phyloP scores from a whole-genome alignment of 2,797 vertebrate species.

The Leptoclinus maculatus region DNA sequence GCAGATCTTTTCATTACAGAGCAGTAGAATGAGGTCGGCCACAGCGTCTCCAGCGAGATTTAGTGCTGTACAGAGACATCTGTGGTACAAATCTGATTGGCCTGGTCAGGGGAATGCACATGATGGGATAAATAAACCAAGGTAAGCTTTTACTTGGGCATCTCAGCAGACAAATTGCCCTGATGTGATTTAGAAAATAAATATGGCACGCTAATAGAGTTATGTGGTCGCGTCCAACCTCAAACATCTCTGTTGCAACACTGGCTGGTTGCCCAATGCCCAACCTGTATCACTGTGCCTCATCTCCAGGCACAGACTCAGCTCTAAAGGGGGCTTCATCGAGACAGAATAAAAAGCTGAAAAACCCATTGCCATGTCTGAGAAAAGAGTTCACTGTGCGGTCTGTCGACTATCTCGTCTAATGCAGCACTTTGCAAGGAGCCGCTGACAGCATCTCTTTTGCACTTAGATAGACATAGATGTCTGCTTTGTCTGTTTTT shows the following conservation, averaged over 20 bases:
- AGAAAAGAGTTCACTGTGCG: constrained; percentile 35
- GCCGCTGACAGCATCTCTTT: constrained; percentile 63
- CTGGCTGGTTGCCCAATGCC: constrained; percentile 58
- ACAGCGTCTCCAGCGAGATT: constrained; percentile 47
- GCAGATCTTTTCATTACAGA: constrained; percentile 45
- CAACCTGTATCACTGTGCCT: constrained; percentile 41
- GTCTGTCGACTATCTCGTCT: constrained; percentile 45
- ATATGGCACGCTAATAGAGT: constrained; percentile 77
- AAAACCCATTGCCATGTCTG: constrained; percentile 26
- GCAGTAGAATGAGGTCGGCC: constrained; percentile 25
- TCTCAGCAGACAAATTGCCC: constrained; percentile 76
- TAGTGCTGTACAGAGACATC: constrained; percentile 53
- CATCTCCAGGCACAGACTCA: constrained; percentile 44
- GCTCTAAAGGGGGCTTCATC: constrained; percentile 26
- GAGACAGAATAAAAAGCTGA: constrained; percentile 26
- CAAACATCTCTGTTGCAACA: constrained; percentile 62
- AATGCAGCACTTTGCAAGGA: constrained; percentile 51
- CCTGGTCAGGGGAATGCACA: constrained; percentile 72
- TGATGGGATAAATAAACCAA: constrained; percentile 71
- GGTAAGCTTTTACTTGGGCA: constrained; percentile 77
- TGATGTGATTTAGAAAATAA: constrained; percentile 85
- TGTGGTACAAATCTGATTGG: constrained; percentile 67
- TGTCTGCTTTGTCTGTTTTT: constrained; percentile 7
- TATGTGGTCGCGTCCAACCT: constrained; percentile 60
- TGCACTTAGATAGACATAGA: constrained; percentile 52